Evolutionary conservation across 2,113 vertebrate genomes (phyloP).

Genomic region (Ramphastos sulfuratus): DNA sequence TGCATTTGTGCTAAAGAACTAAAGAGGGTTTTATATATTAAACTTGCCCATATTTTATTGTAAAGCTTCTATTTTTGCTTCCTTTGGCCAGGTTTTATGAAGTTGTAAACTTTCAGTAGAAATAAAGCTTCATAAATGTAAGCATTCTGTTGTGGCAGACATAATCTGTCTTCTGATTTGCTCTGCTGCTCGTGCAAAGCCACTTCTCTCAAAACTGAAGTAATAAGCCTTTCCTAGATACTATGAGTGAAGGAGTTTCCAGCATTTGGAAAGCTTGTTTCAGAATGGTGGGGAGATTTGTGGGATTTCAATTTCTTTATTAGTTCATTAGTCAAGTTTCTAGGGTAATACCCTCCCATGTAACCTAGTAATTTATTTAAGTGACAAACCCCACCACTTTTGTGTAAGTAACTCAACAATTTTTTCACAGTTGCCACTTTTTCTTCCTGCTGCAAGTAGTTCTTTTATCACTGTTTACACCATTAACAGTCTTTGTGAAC

Average conservation of each 20-base stretch:
- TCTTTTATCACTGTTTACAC: background rate
- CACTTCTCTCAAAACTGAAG: background rate
- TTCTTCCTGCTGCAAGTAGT: background rate
- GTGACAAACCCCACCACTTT: background rate
- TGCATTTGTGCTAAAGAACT: background rate
- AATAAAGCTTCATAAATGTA: background rate
- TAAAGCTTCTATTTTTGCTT: background rate
- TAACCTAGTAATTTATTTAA: background rate
- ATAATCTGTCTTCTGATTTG: background rate
- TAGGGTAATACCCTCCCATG: background rate
- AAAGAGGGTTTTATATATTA: background rate
- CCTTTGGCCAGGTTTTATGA: background rate
- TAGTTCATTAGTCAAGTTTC: background rate
- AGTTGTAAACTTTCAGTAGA: background rate
- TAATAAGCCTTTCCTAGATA: background rate
- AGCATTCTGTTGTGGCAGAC: background rate
- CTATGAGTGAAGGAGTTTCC: background rate
- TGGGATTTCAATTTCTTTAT: background rate
- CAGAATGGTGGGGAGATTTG: background rate
- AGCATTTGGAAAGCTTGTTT: background rate
- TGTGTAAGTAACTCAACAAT: background rate
- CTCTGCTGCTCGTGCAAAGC: background rate
- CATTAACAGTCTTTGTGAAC: background rate
- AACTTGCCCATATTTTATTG: fast-evolving
- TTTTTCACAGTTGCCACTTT: background rate